These are phyloP conservation scores for Pinctada fucata DNA, from an alignment of 2,888 invertebrate species.

Conservation along the genomic window DNA sequence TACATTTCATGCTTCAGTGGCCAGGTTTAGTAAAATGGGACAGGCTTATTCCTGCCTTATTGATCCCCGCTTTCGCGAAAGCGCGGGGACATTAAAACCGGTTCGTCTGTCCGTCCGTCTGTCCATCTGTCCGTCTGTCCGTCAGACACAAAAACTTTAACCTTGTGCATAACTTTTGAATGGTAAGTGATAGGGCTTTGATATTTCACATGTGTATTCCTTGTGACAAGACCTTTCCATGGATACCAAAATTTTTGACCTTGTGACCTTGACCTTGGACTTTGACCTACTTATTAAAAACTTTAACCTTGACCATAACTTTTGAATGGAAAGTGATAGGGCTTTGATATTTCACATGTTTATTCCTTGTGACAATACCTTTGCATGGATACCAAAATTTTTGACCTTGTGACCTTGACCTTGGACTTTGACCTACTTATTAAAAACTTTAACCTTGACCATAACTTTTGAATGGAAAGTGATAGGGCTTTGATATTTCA, in stretches of 20 bases:
- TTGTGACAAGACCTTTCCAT: neutral
- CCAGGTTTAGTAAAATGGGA: too few relatives aligned
- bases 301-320: neutral
- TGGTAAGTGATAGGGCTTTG: neutral
- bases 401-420: neutral
- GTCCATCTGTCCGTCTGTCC: neutral
- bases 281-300: neutral
- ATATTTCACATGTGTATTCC: neutral
- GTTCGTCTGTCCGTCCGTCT: neutral
- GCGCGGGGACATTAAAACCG: neutral
- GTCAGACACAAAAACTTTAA: constrained; percentile 3
- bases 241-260: neutral
- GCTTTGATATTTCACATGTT: neutral
- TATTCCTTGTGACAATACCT: neutral
- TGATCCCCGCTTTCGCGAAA: neutral
- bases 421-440: neutral
- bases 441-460: too few relatives aligned
- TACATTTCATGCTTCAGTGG: neutral
- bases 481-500: neutral
- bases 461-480: neutral
- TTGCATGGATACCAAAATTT: neutral
- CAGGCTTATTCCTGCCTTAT: neutral
- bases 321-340: neutral
- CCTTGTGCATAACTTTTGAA: neutral
- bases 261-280: neutral